Percentiles rank a stretch among this genome's conserved stretches.
phyloP scores from a whole-genome alignment of 2,797 vertebrate species.

The Remorina albescens region DNA sequence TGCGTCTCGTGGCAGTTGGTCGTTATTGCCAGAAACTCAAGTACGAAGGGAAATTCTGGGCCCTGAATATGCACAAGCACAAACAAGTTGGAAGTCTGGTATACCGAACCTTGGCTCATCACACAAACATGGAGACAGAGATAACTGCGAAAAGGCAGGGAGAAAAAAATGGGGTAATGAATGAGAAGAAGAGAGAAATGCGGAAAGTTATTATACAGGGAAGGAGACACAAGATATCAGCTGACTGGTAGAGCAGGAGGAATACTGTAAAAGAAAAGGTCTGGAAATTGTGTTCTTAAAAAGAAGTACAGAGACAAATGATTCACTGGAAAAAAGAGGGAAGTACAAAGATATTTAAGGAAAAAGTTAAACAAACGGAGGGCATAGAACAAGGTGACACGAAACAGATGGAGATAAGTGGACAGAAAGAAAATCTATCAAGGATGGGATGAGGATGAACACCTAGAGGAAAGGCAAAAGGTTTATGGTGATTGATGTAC shows the following conservation, averaged over 20 bases:
- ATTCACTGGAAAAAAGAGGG: neutral
- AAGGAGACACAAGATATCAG: constrained; percentile 1
- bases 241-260: constrained; percentile 14
- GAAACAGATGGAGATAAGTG: constrained; percentile 49
- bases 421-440: neutral
- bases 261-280: neutral
- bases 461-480: constrained; percentile 21
- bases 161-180: neutral
- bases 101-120: constrained; percentile 11
- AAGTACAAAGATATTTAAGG: constrained; percentile 20
- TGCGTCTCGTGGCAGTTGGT: constrained; percentile 24
- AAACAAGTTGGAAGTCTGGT: constrained; percentile 24
- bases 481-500: constrained; percentile 11
- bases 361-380: constrained; percentile 56
- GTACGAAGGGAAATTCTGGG: constrained; percentile 49
- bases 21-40: constrained; percentile 45
- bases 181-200: neutral
- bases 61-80: neutral
- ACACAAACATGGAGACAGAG: constrained; percentile 31
- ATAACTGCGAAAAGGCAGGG: constrained; percentile 2
- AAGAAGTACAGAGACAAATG: constrained; percentile 19
- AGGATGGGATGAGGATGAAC: constrained; percentile 10
- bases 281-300: neutral
- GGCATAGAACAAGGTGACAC: constrained; percentile 35
- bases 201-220: constrained; percentile 12